Percentiles rank a stretch among this genome's conserved stretches.
phyloP scores from a whole-genome alignment of 2,113 vertebrate species.

The Cebidichthys violaceus region DNA sequence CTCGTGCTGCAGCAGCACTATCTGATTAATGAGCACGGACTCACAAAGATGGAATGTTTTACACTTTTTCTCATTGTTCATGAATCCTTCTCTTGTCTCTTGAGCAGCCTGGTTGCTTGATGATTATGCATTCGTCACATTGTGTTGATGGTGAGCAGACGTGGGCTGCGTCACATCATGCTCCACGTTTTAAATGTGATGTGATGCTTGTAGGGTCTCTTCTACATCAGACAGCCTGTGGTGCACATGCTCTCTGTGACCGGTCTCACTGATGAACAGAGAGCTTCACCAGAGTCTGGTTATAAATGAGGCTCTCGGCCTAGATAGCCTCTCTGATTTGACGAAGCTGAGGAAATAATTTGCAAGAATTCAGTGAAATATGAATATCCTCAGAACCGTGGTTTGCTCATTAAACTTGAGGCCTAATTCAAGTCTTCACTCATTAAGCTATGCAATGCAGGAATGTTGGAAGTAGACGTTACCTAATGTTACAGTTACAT shows the following conservation, averaged over 20 bases:
- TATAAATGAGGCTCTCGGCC: slow-evolving; percentile 7
- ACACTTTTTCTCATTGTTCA: slow-evolving; percentile 40
- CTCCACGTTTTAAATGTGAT: background rate
- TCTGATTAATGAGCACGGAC: background rate
- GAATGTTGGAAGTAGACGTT: background rate
- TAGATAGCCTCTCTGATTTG: background rate
- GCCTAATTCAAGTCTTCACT: background rate
- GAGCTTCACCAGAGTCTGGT: no score
- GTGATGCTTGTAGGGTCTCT: background rate
- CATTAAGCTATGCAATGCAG: background rate
- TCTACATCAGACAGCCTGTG: slow-evolving; percentile 15
- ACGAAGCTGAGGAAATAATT: background rate
- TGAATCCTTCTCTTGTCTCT: slow-evolving; percentile 27
- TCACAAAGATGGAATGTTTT: background rate
- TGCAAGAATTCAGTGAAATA: background rate
- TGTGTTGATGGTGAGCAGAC: slow-evolving; percentile 14
- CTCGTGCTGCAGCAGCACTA: background rate
- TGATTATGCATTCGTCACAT: slow-evolving; percentile 14
- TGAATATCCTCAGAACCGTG: background rate
- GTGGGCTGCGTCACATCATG: background rate
- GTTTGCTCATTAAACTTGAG: background rate
- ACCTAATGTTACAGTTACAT: background rate
- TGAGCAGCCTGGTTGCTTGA: slow-evolving; percentile 37
- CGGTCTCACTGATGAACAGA: slow-evolving; percentile 33
- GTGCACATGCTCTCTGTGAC: background rate